Evolutionary conservation across 1,140 invertebrate genomes (phyloP).

Genomic region (Drosophila lini): DNA sequence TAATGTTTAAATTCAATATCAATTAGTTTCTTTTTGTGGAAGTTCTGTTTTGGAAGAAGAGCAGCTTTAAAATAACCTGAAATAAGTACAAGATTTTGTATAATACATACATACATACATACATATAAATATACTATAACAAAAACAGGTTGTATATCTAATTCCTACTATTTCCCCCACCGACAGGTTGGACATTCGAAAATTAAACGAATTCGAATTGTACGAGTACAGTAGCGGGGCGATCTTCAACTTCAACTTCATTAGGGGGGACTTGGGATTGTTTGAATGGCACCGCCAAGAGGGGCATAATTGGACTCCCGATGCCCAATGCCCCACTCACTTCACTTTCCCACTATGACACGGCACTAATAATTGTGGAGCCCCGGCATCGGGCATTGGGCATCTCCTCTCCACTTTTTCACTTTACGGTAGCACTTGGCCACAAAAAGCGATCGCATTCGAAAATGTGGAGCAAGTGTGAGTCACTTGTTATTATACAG

Average conservation of each 20-base stretch:
- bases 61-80: not conserved
- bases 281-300: slow-evolving; percentile 78
- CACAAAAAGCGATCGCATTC: slow-evolving; percentile 26
- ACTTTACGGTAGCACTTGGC: slow-evolving; percentile 63
- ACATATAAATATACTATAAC: not conserved
- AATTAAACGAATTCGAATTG: slow-evolving; percentile 66
- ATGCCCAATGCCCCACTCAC: slow-evolving; percentile 26
- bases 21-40: not conserved
- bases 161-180: slow-evolving; percentile 6
- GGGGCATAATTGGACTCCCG: slow-evolving; percentile 59
- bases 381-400: not conserved
- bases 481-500: slow-evolving; percentile 57
- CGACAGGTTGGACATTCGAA: slow-evolving; percentile 34
- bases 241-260: slow-evolving; percentile 84
- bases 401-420: slow-evolving; percentile 30
- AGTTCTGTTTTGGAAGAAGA: too few relatives aligned
- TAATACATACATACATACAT: not conserved
- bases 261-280: slow-evolving; percentile 83
- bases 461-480: slow-evolving; percentile 67
- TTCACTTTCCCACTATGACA: slow-evolving; percentile 83
- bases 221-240: slow-evolving; percentile 64
- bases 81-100: slow-evolving; percentile 1
- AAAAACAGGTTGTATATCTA: slow-evolving; percentile 31
- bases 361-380: slow-evolving; percentile 73
- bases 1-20: not conserved